Evolutionary conservation across 2,797 vertebrate genomes (phyloP).

Genomic region (Poecilia velifera): DNA sequence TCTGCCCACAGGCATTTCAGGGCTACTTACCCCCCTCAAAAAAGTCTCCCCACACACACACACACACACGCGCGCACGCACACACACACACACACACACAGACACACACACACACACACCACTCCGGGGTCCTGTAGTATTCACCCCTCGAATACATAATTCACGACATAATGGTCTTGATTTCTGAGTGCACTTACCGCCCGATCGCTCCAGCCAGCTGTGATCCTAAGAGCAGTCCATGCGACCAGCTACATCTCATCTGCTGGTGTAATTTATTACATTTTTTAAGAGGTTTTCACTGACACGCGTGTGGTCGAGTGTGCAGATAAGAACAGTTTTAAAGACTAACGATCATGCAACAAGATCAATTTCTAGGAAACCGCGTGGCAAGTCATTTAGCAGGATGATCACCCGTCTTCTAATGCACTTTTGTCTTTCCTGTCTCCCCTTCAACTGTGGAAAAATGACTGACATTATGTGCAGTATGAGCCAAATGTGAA

Average conservation of each 20-base stretch:
- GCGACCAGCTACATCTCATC: slow-evolving; percentile 44
- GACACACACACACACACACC: slow-evolving; percentile 32
- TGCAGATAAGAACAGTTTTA: slow-evolving; percentile 61
- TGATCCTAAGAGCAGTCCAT: slow-evolving; percentile 72
- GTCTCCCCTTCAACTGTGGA: slow-evolving; percentile 42
- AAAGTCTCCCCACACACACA: background rate
- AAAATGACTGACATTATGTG: slow-evolving; percentile 24
- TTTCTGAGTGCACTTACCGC: slow-evolving; percentile 83
- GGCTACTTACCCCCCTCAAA: slow-evolving; percentile 31
- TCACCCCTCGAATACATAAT: slow-evolving; percentile 82
- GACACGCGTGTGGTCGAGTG: slow-evolving; percentile 61
- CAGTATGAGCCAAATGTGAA: slow-evolving; percentile 21
- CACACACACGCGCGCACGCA: background rate
- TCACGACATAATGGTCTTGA: slow-evolving; percentile 82
- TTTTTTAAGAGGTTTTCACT: slow-evolving; percentile 66
- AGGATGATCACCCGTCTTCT: slow-evolving; percentile 63
- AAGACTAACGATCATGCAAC: slow-evolving; percentile 72
- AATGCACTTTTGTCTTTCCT: slow-evolving; percentile 68
- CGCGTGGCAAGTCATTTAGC: slow-evolving; percentile 68
- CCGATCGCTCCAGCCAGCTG: slow-evolving; percentile 59
- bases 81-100: slow-evolving; percentile 36
- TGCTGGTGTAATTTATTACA: slow-evolving; percentile 73
- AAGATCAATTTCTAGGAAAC: slow-evolving; percentile 77
- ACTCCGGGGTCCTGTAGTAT: slow-evolving; percentile 41
- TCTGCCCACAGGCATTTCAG: slow-evolving; percentile 56